Conservation (phyloP, 2,113 vertebrate species). For the Pipa parva region DNA sequence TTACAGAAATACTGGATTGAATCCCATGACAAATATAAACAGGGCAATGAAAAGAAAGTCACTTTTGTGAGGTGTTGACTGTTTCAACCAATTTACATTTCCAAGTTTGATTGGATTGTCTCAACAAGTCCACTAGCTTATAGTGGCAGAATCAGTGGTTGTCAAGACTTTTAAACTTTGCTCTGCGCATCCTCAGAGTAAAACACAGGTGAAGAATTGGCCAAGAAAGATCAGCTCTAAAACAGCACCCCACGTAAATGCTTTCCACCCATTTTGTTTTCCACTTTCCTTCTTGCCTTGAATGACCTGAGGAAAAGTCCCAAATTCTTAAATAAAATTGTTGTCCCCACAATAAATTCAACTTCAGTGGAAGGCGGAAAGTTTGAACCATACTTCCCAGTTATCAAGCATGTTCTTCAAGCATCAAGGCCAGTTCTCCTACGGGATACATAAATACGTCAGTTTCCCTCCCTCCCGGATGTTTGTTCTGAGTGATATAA, state of each 20-base stretch:
- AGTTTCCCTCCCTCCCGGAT: conserved; percentile 26
- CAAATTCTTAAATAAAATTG: conserved; percentile 16
- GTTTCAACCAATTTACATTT: neutral
- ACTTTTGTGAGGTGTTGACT: neutral
- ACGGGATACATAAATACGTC: neutral
- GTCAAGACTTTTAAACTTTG: neutral
- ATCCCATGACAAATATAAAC: neutral
- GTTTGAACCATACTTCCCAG: neutral
- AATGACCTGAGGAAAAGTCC: neutral
- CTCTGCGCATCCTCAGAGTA: neutral
- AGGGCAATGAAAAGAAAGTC: neutral
- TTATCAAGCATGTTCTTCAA: conserved; percentile 6
- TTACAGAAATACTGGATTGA: conserved; percentile 17
- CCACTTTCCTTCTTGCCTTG: conserved; percentile 9
- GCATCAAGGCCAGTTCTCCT: neutral
- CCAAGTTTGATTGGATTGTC: neutral
- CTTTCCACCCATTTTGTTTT: neutral
- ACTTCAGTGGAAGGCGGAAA: conserved; percentile 7
- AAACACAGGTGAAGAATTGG: neutral
- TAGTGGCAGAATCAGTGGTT: neutral
- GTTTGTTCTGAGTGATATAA: conserved; percentile 18
- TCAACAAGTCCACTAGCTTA: neutral
- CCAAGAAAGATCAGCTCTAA: conserved; percentile 18
- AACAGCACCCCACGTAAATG: conserved; percentile 6
- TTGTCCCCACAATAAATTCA: conserved; percentile 1